Percentiles rank a stretch among this genome's conserved stretches.
phyloP scores from a whole-genome alignment of 2,113 vertebrate genomes.

The Nothobranchius kuhntae region DNA sequence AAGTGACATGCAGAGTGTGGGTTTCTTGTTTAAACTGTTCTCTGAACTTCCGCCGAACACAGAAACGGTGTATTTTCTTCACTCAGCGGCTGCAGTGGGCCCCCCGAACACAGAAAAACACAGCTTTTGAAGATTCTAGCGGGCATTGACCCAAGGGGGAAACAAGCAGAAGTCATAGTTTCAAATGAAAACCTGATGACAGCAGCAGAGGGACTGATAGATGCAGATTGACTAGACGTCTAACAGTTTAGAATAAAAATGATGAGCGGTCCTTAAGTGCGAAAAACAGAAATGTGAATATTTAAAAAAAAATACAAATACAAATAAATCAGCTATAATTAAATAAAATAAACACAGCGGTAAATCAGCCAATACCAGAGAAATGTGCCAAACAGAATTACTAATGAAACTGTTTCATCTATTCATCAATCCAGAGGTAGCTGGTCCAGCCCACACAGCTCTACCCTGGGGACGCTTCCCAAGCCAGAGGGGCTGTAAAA shows the following conservation, averaged over 20 bases:
- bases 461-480: no score
- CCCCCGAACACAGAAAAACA: constrained; percentile 4
- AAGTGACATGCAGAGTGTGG: constrained; percentile 30
- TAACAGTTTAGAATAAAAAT: neutral
- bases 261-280: neutral
- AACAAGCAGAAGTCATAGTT: constrained; percentile 18
- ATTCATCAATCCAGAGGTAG: no score
- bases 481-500: no score
- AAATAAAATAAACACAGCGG: no score
- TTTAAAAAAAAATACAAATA: neutral
- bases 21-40: constrained; percentile 37
- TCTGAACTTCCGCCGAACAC: constrained; percentile 20
- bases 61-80: constrained; percentile 17
- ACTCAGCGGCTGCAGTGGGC: constrained; percentile 7
- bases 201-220: constrained; percentile 26
- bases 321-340: neutral
- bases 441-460: no score
- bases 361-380: neutral
- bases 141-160: constrained; percentile 16
- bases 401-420: neutral
- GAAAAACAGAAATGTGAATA: no score
- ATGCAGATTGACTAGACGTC: neutral
- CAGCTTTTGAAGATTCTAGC: constrained; percentile 25
- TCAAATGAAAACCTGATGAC: constrained; percentile 40
- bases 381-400: neutral